phyloP scores from a whole-genome alignment of 30 jellyfish, hydroid and myxozoan genomes.

The Hydractinia symbiolongicarpus region DNA sequence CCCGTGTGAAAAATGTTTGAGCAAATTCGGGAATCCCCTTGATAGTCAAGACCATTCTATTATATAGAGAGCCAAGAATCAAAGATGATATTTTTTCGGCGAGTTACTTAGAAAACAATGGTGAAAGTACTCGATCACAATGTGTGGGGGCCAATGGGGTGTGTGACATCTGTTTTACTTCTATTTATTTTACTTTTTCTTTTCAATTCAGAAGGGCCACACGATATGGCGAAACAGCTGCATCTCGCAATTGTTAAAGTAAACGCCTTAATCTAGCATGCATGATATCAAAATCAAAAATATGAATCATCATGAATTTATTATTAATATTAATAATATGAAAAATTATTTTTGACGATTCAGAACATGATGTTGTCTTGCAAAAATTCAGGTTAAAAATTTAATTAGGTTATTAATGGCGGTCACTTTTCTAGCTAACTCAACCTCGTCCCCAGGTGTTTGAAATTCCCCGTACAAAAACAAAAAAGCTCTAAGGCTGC shows the following conservation, averaged over 20 bases:
- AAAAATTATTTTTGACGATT: no score
- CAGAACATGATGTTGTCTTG: no score
- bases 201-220: constrained; percentile 7
- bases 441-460: no score
- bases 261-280: no score
- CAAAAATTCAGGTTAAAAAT: no score
- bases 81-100: constrained; percentile 20
- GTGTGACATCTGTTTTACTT: constrained; percentile 13
- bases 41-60: constrained; percentile 10
- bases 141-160: not conserved
- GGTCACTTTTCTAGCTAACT: no score
- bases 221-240: constrained; percentile 12
- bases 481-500: no score
- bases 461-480: no score
- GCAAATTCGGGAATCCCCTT: not conserved
- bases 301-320: no score
- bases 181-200: not conserved
- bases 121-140: constrained; percentile 1
- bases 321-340: no score
- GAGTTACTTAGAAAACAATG: constrained; percentile 11
- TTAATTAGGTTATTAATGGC: no score
- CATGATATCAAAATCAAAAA: no score
- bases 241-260: not conserved
- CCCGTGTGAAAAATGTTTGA: not conserved
- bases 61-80: constrained; percentile 9